Percentiles rank a stretch among this genome's conserved stretches.
Conservation (phyloP, 2,888 invertebrate genomes). For the Stegophylla sp. region DNA sequence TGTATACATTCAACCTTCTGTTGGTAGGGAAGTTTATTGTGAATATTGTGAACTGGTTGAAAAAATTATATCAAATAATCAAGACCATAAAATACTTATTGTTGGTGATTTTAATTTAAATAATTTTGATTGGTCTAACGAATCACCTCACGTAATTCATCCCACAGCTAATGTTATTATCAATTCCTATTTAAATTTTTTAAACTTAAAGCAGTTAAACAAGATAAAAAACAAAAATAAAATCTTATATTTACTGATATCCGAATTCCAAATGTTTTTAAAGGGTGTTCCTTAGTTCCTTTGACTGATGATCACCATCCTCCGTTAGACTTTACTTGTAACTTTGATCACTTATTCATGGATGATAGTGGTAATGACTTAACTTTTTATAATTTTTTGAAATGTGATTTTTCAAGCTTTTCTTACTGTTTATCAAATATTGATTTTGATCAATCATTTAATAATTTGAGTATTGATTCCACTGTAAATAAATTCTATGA, state of each 20-base stretch:
- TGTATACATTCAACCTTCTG: too few species aligned
- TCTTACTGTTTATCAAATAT: not conserved
- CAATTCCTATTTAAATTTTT: not conserved
- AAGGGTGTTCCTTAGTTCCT: not conserved
- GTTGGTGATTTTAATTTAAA: too few species aligned
- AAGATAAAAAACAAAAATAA: constrained; percentile 7
- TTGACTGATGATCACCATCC: not conserved
- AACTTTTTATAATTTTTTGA: not conserved
- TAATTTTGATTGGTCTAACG: not conserved
- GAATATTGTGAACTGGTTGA: not conserved
- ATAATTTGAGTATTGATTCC: not conserved
- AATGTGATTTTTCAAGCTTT: not conserved
- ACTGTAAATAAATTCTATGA: not conserved
- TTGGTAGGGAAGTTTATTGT: too few species aligned
- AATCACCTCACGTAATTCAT: not conserved
- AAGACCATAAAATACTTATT: not conserved
- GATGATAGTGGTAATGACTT: not conserved
- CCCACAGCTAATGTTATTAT: not conserved
- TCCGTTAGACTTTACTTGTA: not conserved
- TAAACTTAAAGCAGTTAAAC: not conserved
- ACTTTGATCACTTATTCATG: not conserved
- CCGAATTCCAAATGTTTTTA: not conserved
- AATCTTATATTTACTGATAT: not conserved
- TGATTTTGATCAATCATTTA: constrained; percentile 3
- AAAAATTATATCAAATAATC: not conserved